These are phyloP conservation scores for Brachirus orientalis DNA, from an alignment of 2,113 vertebrate species.

Conservation along the genomic window DNA sequence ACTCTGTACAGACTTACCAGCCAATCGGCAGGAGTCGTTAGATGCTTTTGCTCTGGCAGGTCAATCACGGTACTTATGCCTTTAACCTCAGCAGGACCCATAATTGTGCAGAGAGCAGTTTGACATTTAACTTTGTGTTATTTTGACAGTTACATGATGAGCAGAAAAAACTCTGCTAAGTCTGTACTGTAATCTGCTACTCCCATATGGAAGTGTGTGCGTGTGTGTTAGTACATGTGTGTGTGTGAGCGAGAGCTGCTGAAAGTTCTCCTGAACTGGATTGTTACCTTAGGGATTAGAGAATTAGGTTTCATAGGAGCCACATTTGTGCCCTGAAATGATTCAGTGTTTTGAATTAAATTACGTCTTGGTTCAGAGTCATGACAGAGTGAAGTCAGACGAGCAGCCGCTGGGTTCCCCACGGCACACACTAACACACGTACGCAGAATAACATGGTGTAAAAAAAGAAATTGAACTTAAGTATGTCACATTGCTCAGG, in stretches of 20 bases:
- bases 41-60: not conserved
- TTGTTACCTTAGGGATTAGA: slow-evolving; percentile 42
- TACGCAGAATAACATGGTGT: not conserved
- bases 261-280: slow-evolving; percentile 27
- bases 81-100: slow-evolving; percentile 1
- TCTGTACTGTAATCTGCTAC: slow-evolving; percentile 1
- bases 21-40: slow-evolving; percentile 28
- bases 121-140: slow-evolving; percentile 25
- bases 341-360: slow-evolving; percentile 68
- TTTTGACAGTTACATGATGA: slow-evolving; percentile 47
- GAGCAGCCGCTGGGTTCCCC: slow-evolving; percentile 32
- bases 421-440: slow-evolving; percentile 13
- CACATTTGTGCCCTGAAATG: slow-evolving; percentile 56
- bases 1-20: not conserved
- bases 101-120: slow-evolving; percentile 15
- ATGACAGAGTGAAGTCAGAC: slow-evolving; percentile 56
- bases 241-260: not conserved
- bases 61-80: not conserved
- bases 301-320: slow-evolving; percentile 54
- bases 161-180: slow-evolving; percentile 33
- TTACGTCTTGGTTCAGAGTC: slow-evolving; percentile 64
- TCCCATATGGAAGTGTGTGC: not conserved
- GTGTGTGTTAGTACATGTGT: not conserved
- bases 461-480: slow-evolving; percentile 17
- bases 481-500: slow-evolving; percentile 51